These are phyloP conservation scores for Metaphire vulgaris DNA, from an alignment of 1,140 invertebrate genomes.

Conservation along the genomic window DNA sequence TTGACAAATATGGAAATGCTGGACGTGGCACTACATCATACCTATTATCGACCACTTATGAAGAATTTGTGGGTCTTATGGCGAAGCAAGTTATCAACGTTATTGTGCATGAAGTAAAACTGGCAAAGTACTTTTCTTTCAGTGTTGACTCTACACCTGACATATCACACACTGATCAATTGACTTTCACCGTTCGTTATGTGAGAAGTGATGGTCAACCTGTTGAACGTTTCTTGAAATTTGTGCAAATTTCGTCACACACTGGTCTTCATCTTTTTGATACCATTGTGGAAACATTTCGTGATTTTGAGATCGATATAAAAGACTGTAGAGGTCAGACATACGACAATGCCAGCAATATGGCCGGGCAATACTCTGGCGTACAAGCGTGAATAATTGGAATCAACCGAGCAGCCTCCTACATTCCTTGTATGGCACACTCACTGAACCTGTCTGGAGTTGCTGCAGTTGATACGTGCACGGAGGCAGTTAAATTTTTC, in stretches of 20 bases:
- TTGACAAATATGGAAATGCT: background rate
- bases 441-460: too few relatives aligned
- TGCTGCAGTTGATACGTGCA: too few relatives aligned
- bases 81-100: background rate
- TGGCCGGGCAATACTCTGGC: constrained; percentile 40
- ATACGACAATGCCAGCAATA: constrained; percentile 47
- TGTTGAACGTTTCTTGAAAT: background rate
- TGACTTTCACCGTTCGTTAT: background rate
- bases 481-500: too few relatives aligned
- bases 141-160: background rate
- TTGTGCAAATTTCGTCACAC: background rate
- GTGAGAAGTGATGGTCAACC: background rate
- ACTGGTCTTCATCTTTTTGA: background rate
- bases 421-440: too few relatives aligned
- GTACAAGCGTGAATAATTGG: constrained; percentile 28
- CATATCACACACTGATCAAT: background rate
- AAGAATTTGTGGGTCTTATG: background rate
- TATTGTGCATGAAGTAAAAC: background rate
- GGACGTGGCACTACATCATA: background rate
- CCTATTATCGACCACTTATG: background rate
- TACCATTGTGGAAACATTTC: constrained; percentile 3
- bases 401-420: constrained; percentile 5
- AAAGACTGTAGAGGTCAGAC: constrained; percentile 43
- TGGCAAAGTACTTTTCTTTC: background rate
- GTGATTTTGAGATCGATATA: constrained; percentile 39